These are phyloP conservation scores for Propithecus coquereli DNA, from an alignment of 2,113 vertebrate genomes.

Conservation along the genomic window DNA sequence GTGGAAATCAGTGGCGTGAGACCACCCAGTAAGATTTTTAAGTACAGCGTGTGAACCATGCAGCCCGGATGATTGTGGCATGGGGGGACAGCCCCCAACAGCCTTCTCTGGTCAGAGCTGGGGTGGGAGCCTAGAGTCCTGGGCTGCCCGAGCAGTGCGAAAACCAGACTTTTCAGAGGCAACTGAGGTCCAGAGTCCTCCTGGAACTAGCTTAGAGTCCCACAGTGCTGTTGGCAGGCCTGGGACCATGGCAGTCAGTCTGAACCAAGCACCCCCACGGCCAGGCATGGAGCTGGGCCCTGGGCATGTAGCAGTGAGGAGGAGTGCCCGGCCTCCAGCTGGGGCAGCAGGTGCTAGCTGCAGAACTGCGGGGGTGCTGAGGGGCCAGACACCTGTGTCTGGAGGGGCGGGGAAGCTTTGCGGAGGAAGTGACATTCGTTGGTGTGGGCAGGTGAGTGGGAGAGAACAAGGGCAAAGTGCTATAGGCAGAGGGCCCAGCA, in stretches of 20 bases:
- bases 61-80: neutral
- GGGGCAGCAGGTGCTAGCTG: too few species aligned
- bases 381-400: fast-evolving
- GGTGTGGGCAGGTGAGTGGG: neutral
- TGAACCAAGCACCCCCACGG: fast-evolving
- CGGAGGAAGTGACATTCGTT: neutral
- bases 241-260: fast-evolving
- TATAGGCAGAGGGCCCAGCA: neutral
- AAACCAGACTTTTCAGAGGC: neutral
- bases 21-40: neutral
- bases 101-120: neutral
- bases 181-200: neutral
- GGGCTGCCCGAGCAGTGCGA: neutral
- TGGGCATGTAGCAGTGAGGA: fast-evolving
- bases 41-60: neutral
- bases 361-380: fast-evolving
- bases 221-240: neutral
- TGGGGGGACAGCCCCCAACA: neutral
- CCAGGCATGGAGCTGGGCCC: neutral
- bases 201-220: fast-evolving
- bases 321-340: neutral
- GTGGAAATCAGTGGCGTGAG: too few species aligned
- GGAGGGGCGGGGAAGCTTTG: neutral
- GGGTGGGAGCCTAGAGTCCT: neutral
- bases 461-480: neutral